These are phyloP conservation scores for Doryteuthis pealeii DNA, from an alignment of 1,140 invertebrate genomes.

Conservation along the genomic window DNA sequence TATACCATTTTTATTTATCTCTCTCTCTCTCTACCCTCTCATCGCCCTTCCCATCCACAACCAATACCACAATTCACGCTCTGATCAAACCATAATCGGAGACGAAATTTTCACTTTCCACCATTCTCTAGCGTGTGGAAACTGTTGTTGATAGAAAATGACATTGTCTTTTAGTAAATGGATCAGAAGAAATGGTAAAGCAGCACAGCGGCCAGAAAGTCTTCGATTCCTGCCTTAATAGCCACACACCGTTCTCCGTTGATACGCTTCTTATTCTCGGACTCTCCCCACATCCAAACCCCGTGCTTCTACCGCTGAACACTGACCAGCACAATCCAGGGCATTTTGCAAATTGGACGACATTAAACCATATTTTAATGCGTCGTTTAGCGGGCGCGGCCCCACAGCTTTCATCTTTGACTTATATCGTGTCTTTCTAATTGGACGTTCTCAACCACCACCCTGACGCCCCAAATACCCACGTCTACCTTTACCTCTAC, in stretches of 20 bases:
- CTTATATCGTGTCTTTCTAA: too few species aligned
- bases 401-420: too few species aligned
- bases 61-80: background rate
- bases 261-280: too few species aligned
- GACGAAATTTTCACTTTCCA: background rate
- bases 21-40: background rate
- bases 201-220: too few species aligned
- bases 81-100: background rate
- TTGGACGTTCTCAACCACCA: too few species aligned
- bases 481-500: background rate
- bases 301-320: too few species aligned
- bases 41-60: background rate
- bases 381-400: background rate
- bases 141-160: background rate
- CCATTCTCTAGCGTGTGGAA: background rate
- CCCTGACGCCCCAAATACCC: background rate
- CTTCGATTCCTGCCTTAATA: too few species aligned
- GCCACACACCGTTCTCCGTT: too few species aligned
- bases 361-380: slow-evolving; percentile 1
- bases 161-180: background rate
- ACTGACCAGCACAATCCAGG: too few species aligned
- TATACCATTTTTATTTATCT: background rate
- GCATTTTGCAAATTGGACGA: background rate
- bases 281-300: too few species aligned
- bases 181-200: too few species aligned